phyloP scores from a whole-genome alignment of 2,888 invertebrate species.

The Idaea aversata region DNA sequence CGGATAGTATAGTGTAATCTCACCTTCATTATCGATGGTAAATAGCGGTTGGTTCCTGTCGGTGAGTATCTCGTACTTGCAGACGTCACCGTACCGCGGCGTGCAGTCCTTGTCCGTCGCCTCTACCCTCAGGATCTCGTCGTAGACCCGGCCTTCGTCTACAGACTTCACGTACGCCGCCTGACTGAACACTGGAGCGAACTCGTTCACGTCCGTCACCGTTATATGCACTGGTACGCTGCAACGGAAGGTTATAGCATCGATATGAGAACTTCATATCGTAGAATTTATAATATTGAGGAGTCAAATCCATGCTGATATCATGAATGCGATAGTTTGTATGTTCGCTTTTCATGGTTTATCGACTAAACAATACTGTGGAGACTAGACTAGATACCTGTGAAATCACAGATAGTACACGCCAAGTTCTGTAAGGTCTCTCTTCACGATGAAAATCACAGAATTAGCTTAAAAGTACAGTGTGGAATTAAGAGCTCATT shows the following conservation, averaged over 20 bases:
- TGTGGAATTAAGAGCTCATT: too few relatives aligned
- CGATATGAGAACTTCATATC: not conserved
- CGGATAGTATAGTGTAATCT: conserved; percentile 23
- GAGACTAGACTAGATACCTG: too few relatives aligned
- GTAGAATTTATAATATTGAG: not conserved
- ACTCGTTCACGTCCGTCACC: conserved; percentile 97
- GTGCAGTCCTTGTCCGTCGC: conserved; percentile 97
- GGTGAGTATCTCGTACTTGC: conserved; percentile 97
- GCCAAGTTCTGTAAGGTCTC: too few relatives aligned
- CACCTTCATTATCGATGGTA: conserved; percentile 93
- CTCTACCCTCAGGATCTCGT: conserved; percentile 94
- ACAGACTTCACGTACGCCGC: conserved; percentile 93
- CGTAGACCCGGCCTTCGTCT: conserved; percentile 94
- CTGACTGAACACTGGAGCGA: conserved; percentile 94
- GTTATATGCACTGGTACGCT: conserved; percentile 96
- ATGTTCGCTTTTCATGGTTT: too few relatives aligned
- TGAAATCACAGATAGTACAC: too few relatives aligned
- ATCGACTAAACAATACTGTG: too few relatives aligned
- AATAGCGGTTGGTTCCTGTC: conserved; percentile 84
- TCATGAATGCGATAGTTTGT: too few relatives aligned
- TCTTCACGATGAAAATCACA: too few relatives aligned
- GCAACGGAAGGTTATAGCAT: conserved; percentile 25
- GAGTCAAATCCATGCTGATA: not conserved
- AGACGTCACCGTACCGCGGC: conserved; percentile 96
- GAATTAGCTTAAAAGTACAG: too few relatives aligned